Conservation (phyloP, 1,140 invertebrate species). For the Drosophila neocordata region DNA sequence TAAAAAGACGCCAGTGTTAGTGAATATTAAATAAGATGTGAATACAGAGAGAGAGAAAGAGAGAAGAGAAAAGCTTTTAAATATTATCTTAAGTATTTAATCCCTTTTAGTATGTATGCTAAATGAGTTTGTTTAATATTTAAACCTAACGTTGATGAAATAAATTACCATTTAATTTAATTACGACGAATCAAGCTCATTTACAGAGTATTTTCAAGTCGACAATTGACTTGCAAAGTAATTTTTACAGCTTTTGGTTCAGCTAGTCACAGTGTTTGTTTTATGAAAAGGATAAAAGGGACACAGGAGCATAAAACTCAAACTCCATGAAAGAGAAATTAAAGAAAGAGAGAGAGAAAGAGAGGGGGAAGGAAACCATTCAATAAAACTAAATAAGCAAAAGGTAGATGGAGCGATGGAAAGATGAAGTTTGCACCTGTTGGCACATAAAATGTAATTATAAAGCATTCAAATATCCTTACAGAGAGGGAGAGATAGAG, state of each 20-base stretch:
- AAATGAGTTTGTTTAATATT: too few relatives aligned
- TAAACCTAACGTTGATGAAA: too few relatives aligned
- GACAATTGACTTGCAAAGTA: not conserved
- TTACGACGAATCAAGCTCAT: too few relatives aligned
- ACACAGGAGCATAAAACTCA: not conserved
- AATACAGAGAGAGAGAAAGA: too few relatives aligned
- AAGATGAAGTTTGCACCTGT: conserved; percentile 54
- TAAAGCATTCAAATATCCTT: conserved; percentile 62
- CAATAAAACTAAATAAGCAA: conserved; percentile 70
- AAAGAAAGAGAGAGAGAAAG: conserved; percentile 24
- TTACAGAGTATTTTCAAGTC: not conserved
- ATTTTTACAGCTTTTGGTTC: not conserved
- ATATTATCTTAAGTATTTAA: too few relatives aligned
- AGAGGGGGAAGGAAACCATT: conserved; percentile 49
- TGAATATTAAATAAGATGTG: too few relatives aligned
- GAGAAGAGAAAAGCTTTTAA: too few relatives aligned
- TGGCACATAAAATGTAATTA: conserved; percentile 77
- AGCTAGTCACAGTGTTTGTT: not conserved
- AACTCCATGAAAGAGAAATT: conserved; percentile 47
- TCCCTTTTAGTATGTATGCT: too few relatives aligned
- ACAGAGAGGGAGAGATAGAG: too few relatives aligned
- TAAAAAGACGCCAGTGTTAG: too few relatives aligned
- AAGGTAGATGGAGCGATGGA: not conserved
- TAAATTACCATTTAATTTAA: too few relatives aligned
- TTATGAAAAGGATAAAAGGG: not conserved